A percentile compares a stretch with the other conserved stretches of the same genome.
phyloP scores from a whole-genome alignment of 2,888 invertebrate genomes.

The Clunio marinus region DNA sequence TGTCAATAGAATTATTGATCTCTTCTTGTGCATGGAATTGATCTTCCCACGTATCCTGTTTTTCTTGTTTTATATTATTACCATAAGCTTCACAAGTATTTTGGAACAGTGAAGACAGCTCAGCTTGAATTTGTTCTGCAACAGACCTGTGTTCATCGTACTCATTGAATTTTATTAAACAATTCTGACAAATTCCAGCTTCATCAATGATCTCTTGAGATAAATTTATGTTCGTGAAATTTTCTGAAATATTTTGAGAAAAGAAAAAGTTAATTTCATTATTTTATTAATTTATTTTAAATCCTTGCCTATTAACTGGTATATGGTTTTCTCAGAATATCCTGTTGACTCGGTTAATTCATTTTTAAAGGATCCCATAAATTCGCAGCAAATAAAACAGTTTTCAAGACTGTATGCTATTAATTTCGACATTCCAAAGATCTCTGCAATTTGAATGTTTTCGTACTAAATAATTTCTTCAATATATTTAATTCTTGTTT shows the following conservation, averaged over 20 bases:
- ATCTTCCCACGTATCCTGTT: too few relatives aligned
- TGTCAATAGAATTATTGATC: too few relatives aligned
- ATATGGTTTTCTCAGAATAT: slow-evolving; percentile 32
- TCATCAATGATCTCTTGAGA: slow-evolving; percentile 1
- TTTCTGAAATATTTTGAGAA: too few relatives aligned
- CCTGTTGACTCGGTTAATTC: slow-evolving; percentile 1
- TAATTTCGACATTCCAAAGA: neutral
- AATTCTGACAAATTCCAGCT: slow-evolving; percentile 15
- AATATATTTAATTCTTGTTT: too few relatives aligned
- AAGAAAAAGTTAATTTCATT: too few relatives aligned
- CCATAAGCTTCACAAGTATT: neutral
- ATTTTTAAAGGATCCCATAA: slow-evolving; percentile 12
- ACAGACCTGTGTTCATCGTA: neutral
- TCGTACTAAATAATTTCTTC: too few relatives aligned
- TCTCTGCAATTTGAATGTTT: too few relatives aligned
- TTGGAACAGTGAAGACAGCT: neutral
- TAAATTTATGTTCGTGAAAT: neutral
- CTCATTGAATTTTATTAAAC: slow-evolving; percentile 22
- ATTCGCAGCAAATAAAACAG: slow-evolving; percentile 24
- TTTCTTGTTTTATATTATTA: neutral
- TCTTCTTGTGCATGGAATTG: neutral
- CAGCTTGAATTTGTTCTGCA: neutral
- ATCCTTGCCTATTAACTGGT: slow-evolving; percentile 15
- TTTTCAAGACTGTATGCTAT: neutral
- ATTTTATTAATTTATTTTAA: too few relatives aligned